Evolutionary conservation across 2,797 vertebrate species (phyloP).

Genomic region (Rhynchotus rufescens): DNA sequence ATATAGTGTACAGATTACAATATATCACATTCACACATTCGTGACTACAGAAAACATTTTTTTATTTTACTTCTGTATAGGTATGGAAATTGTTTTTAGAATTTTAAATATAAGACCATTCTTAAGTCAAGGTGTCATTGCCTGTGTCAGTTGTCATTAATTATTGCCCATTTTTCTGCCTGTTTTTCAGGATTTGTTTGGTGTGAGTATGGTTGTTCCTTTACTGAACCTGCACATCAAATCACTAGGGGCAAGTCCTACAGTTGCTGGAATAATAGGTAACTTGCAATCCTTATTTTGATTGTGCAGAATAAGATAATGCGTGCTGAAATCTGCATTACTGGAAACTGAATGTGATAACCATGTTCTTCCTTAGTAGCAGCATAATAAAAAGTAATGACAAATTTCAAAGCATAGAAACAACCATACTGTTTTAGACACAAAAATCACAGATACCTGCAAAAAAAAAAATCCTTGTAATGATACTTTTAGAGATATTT

Average conservation of each 20-base stretch:
- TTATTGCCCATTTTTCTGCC: neutral
- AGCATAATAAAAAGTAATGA: neutral
- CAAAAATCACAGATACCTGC: neutral
- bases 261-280: constrained; percentile 93
- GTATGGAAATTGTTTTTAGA: neutral
- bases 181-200: constrained; percentile 91
- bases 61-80: neutral
- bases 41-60: neutral
- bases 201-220: constrained; percentile 96
- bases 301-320: neutral
- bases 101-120: neutral
- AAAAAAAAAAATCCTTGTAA: neutral
- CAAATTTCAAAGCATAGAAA: neutral
- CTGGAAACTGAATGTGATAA: neutral
- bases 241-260: constrained; percentile 92
- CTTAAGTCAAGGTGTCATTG: neutral
- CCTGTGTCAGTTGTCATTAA: neutral
- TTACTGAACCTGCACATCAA: constrained; percentile 93
- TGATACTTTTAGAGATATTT: neutral
- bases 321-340: neutral
- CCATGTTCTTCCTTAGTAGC: neutral
- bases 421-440: neutral
- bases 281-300: constrained; percentile 32
- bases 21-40: neutral
- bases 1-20: neutral